phyloP scores from a whole-genome alignment of 1,140 invertebrate species.

The Drepana arcuata region DNA sequence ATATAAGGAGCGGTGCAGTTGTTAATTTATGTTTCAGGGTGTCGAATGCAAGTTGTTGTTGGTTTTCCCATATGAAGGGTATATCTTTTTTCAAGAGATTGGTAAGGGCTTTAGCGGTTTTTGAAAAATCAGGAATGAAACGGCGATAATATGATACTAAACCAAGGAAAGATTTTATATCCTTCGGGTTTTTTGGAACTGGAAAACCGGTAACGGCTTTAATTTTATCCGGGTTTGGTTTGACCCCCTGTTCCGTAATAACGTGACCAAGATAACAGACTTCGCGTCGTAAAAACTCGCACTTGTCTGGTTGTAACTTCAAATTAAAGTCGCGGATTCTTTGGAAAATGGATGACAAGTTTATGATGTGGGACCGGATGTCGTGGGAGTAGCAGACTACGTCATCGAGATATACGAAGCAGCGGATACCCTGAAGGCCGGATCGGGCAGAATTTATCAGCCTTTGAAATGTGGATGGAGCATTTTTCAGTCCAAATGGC shows the following conservation, averaged over 20 bases:
- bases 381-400: slow-evolving; percentile 28
- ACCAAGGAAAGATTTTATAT: slow-evolving; percentile 46
- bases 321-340: slow-evolving; percentile 41
- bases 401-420: slow-evolving; percentile 41
- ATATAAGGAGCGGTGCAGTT: background rate
- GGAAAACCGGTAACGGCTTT: slow-evolving; percentile 39
- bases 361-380: slow-evolving; percentile 45
- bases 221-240: slow-evolving; percentile 49
- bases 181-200: slow-evolving; percentile 30
- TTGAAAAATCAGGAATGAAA: slow-evolving; percentile 19
- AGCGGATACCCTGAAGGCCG: slow-evolving; percentile 23
- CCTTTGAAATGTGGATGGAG: slow-evolving; percentile 54
- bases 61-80: slow-evolving; percentile 16
- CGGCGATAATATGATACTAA: slow-evolving; percentile 20
- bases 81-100: slow-evolving; percentile 25
- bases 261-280: slow-evolving; percentile 59
- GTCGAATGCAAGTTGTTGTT: slow-evolving; percentile 31
- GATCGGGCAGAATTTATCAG: slow-evolving; percentile 40
- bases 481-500: slow-evolving; percentile 53
- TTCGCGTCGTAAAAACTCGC: slow-evolving; percentile 57
- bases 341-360: slow-evolving; percentile 43
- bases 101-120: slow-evolving; percentile 29
- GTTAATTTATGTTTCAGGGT: background rate
- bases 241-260: slow-evolving; percentile 25
- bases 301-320: slow-evolving; percentile 64